Percentiles rank a stretch among this genome's conserved stretches.
These are phyloP conservation scores for Ctenosaura bakeri DNA, from an alignment of 2,797 vertebrate species.

Conservation along the genomic window DNA sequence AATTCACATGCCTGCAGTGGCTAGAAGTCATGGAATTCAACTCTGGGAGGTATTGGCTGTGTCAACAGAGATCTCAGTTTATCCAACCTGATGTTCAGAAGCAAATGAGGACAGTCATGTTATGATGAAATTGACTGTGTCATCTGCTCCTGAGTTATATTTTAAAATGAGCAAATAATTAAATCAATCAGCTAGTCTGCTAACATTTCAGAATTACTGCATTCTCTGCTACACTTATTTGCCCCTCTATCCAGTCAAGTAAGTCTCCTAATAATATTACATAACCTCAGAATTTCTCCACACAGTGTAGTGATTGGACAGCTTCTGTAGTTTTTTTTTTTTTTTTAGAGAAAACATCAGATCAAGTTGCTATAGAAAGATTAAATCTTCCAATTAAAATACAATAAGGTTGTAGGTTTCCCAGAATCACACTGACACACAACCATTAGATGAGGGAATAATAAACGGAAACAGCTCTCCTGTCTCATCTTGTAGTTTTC, in stretches of 20 bases:
- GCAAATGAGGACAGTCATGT: not conserved
- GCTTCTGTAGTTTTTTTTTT: conserved; percentile 74
- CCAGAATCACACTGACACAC: conserved; percentile 81
- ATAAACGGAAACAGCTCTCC: conserved; percentile 67
- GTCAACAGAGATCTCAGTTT: not conserved
- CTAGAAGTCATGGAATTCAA: not conserved
- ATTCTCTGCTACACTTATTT: not conserved
- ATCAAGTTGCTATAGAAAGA: conserved; percentile 82
- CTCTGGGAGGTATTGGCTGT: not conserved
- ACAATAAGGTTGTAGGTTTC: conserved; percentile 84
- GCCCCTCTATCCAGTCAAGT: not conserved
- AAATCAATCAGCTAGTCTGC: not conserved
- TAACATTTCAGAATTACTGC: not conserved
- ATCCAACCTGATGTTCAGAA: not conserved
- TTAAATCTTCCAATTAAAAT: conserved; percentile 83
- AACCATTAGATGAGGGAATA: conserved; percentile 80
- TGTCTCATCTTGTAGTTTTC: conserved; percentile 75
- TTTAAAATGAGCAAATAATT: not conserved
- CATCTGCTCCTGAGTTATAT: not conserved
- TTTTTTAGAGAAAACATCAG: conserved; percentile 58
- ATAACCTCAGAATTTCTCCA: conserved; percentile 45
- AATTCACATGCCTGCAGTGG: not conserved
- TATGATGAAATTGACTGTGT: not conserved
- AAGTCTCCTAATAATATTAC: not conserved
- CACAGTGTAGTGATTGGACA: conserved; percentile 73